Conservation (phyloP, 2,888 invertebrate genomes). For the Polymixis flavicincta region DNA sequence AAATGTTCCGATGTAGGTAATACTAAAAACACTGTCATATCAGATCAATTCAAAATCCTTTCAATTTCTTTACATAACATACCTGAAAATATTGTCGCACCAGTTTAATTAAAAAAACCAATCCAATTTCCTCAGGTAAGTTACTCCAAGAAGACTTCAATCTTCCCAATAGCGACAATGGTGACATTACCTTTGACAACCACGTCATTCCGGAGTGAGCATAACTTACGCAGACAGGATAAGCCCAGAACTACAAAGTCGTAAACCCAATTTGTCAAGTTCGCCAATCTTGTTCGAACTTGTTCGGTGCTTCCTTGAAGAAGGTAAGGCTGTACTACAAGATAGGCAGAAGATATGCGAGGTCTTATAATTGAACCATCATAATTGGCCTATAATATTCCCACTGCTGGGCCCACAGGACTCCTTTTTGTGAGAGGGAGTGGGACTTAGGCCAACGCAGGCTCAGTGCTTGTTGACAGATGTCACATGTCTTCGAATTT, state of each 20-base stretch:
- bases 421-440: no score
- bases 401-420: no score
- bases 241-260: conserved; percentile 54
- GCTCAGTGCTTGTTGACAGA: no score
- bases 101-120: neutral
- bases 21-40: no score
- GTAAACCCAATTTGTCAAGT: conserved; percentile 69
- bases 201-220: conserved; percentile 39
- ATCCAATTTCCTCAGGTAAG: no score
- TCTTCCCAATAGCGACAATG: conserved; percentile 16
- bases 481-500: no score
- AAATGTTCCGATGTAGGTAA: no score
- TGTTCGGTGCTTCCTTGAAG: conserved; percentile 33
- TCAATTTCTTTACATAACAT: no score
- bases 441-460: no score
- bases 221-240: conserved; percentile 49
- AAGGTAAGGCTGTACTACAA: conserved; percentile 9
- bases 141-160: neutral
- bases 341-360: conserved; percentile 22
- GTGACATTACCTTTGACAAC: conserved; percentile 37
- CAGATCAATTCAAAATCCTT: no score
- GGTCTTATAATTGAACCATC: neutral
- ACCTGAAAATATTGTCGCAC: neutral
- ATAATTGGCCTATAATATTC: no score
- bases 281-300: conserved; percentile 68